Base-by-base conservation (phyloP, 2,797 vertebrate species). In the Paedocypris micromegethes region DNA sequence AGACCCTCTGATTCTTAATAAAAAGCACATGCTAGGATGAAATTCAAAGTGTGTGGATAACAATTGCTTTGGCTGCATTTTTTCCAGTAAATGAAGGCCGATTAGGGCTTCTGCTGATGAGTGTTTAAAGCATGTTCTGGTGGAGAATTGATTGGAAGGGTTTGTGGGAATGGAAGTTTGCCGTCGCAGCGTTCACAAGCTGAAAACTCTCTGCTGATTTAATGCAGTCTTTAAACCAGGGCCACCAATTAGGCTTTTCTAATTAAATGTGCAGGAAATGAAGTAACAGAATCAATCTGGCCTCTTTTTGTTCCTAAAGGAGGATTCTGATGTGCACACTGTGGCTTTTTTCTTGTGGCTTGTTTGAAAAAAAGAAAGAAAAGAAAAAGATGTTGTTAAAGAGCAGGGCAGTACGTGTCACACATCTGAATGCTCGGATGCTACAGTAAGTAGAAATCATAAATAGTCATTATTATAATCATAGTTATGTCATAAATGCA, bases 191-290 rank as follows among this genome's bases (percentile, higher is more conserved):
- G 43, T 44, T 46, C 43, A 50, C 39, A 9, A 59, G 6, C 64
- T 39, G 40, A 68, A 68, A 65, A 68, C 38, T 58, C 49, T 43
- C n/a, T 9, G 74, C 71, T 80, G 65, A 82, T 86, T 86, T 85
- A 80, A 70, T 68, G 77, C 55, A 44, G 71, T 48, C 55, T 66
- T 80, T 74, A 58, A 76, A 72, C 61, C 49, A 44, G 47, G 64
- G 73, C 72, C 68, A 65, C 72, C 77, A 82, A 80, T 86, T 82
- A 81, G 76, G 81, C 67, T 55, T 66, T 78, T 79, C 83, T 86
- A 86, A 88, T 88, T 86, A 84, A 80, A 84, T 73, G 62, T 70
- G 57, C 52, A 68, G 59, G 65, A 58, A 73, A 60, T 68, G 70
- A 74, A 68, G 56, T 72, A 57, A 62, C 59, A 4, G 68, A 60